Base-by-base conservation (phyloP, 2,797 vertebrate species). In the Cyprinodon diabolis region DNA sequence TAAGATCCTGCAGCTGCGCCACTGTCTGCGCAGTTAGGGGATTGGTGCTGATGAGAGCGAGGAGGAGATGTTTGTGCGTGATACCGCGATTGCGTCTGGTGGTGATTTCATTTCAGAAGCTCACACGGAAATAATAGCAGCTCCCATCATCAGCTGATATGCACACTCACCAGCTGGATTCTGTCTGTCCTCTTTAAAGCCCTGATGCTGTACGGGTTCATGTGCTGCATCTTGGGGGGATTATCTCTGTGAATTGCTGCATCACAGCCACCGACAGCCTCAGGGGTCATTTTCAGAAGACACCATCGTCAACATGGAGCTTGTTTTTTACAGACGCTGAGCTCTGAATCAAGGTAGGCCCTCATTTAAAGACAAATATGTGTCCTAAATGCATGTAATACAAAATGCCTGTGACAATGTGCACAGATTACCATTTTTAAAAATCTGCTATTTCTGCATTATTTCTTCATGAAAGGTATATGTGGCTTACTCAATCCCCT, bases 61-160 rank as follows among this genome's bases (percentile, higher is more conserved):
- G 95, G 92, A 94, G 93, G 92, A 85, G 78, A 72, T 86, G 92
- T 90, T 75, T 63, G 72, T 66, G 74, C 72, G 91, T 91, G 95
- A 94, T 94, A 92, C 92, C 95, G 93, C 91, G 94, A 93, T 91
- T 95, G 93, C 91, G 95, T 93, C 84, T 91, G 62, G 4, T 65
- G 40, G 37, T 65, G 62, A 21, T 45, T 74, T 78, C 95, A 96
- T 96, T 97, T 96, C 96, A 87, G 94, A 88, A 81, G 65, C 79
- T 84, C 80, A 66, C 73, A 17, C 74, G 66, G 69, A 84, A 77
- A 87, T 30, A 76, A 57, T 13, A 8, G 43, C 54, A 35, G 21
- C 71, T 71, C 52, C 14, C 62, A 30, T 54, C 56, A 10, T 63
- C 45, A 17, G 13, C 35, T 37, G 12, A 21, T 57, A 6, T 60